Evolutionary conservation across 2,888 invertebrate genomes (phyloP), one percentile per base, ranked within the genome.

Genomic region (Salticus scenicus): DNA sequence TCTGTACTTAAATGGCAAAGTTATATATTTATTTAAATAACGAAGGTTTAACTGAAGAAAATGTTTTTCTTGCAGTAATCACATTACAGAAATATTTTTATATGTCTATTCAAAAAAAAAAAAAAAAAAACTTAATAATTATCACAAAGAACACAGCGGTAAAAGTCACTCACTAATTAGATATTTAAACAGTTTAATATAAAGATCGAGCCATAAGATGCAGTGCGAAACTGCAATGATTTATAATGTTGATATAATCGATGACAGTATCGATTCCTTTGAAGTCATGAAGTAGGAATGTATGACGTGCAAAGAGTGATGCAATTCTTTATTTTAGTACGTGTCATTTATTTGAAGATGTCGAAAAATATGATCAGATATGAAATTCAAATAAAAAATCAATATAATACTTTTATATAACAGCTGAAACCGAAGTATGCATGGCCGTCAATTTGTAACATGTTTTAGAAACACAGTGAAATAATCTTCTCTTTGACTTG

Each of bases 281-380:
- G 14, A 47, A 17, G 7, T 17, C 42, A 47, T 47, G 17, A 47
- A 17, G 42, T 10, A 47, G 17, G 24, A 57, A 57, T 57, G 57
- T n/a, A 57, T 12, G 12, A 24, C 4, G 5, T 57, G 57, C 57
- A 17, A 24, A 10, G 42, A 47, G 17, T 2, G 42, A 47, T 24
- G 57, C 1, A 7, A 24, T 57, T 17, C 12, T 24, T 24, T 24
- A 20, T 57, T 57, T 7, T 17, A 57, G 20, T 17, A 20, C 20
- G 17, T 24, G 7, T 57, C 24, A 17, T 5, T 24, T 5, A 17
- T 17, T 57, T n/a, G n/a, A n/a, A n/a, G n/a, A n/a, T n/a, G n/a
- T n/a, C n/a, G n/a, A 57, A 24, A 57, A 24, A n/a, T 47, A 57
- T 57, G 57, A 24, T 57, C 57, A 57, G 57, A 24, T 57, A 57